Conservation (phyloP, 2,888 invertebrate genomes). For the Rhorus exstirpatorius region DNA sequence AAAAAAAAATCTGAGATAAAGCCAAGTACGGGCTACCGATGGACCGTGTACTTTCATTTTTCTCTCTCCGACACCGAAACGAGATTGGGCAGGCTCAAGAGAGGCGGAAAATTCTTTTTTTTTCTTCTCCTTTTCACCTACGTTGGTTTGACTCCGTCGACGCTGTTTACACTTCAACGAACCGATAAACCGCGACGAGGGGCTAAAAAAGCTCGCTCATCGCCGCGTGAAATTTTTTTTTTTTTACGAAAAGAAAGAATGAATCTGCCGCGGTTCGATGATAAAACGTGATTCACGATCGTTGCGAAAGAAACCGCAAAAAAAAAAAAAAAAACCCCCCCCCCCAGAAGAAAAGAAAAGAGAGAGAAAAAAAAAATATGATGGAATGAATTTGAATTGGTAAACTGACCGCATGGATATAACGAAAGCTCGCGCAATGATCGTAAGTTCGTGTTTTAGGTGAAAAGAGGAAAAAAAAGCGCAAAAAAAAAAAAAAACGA, state of each 20-base stretch:
- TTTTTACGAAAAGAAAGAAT: constrained; percentile 62
- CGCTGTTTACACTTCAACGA: constrained; percentile 25
- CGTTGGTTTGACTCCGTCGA: constrained; percentile 58
- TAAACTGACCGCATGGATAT: constrained; percentile 11
- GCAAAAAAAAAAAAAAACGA: constrained; percentile 2
- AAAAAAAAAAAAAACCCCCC: constrained; percentile 40
- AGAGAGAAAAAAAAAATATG: neutral
- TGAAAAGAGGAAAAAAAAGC: neutral
- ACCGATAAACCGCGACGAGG: constrained; percentile 45
- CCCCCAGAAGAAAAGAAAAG: neutral
- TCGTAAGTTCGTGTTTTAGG: constrained; percentile 19
- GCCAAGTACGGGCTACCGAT: constrained; percentile 10
- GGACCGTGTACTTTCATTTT: constrained; percentile 16
- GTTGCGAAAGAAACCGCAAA: constrained; percentile 1
- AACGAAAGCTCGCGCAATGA: constrained; percentile 6
- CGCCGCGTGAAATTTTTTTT: too few relatives aligned
- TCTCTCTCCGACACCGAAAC: constrained; percentile 33
- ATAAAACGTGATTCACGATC: constrained; percentile 47
- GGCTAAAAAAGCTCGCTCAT: too few relatives aligned
- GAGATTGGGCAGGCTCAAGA: constrained; percentile 6
- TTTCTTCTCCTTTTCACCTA: constrained; percentile 24
- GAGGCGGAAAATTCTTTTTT: constrained; percentile 27
- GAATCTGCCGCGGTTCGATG: constrained; percentile 50
- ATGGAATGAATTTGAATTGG: neutral
- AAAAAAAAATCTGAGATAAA: constrained; percentile 9